Evolutionary conservation across 2,797 vertebrate species (phyloP).

Genomic region (Lemur catta): DNA sequence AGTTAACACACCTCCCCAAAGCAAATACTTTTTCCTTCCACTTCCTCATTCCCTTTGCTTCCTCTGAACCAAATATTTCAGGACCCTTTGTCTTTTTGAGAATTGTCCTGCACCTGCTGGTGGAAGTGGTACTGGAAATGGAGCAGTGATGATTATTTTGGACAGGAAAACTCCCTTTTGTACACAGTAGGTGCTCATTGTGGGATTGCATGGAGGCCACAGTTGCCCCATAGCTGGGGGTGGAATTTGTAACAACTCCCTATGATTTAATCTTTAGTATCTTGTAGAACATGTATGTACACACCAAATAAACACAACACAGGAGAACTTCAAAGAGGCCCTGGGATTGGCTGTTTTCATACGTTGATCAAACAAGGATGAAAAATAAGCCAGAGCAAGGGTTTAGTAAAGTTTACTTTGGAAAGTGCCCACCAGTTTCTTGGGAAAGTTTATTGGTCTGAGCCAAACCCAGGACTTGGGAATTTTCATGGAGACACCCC

Average conservation of each 20-base stretch:
- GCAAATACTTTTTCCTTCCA: neutral
- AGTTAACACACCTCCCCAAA: neutral
- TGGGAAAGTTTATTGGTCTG: slow-evolving; percentile 7
- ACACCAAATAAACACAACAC: slow-evolving; percentile 61
- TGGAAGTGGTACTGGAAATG: neutral
- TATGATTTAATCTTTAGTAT: slow-evolving; percentile 72
- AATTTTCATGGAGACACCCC: neutral
- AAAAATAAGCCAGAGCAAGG: neutral
- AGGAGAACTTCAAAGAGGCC: slow-evolving; percentile 67
- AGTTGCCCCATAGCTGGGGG: slow-evolving; percentile 51
- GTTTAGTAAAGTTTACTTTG: neutral
- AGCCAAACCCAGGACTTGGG: neutral
- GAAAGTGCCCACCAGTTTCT: slow-evolving; percentile 6
- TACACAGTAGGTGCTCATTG: slow-evolving; percentile 57
- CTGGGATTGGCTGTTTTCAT: neutral
- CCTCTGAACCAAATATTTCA: neutral
- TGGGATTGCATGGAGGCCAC: neutral
- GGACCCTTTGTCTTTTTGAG: neutral
- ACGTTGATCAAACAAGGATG: slow-evolving; percentile 15
- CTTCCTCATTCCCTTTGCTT: neutral
- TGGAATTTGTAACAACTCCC: slow-evolving; percentile 68
- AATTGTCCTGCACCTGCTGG: neutral
- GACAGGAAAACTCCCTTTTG: slow-evolving; percentile 23
- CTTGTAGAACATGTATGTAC: slow-evolving; percentile 65
- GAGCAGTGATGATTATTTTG: slow-evolving; percentile 32